Conservation (phyloP, 2,113 vertebrate species). For the Pachyramphus minor region DNA sequence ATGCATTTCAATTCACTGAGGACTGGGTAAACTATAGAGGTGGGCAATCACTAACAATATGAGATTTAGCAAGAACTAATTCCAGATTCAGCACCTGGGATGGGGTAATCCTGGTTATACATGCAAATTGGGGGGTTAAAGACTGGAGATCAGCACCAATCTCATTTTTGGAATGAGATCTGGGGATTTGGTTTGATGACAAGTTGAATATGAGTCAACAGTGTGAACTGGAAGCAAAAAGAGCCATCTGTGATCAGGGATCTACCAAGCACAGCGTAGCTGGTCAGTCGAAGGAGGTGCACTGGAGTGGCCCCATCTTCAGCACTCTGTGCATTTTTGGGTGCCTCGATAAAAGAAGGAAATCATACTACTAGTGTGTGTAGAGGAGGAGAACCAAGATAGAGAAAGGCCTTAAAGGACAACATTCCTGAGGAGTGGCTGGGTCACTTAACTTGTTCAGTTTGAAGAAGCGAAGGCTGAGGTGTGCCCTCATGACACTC, state of each 20-base stretch:
- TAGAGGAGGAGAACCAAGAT: background rate
- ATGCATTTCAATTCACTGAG: background rate
- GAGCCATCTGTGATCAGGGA: rapidly evolving
- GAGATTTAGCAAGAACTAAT: background rate
- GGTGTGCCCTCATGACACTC: background rate
- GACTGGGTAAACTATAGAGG: background rate
- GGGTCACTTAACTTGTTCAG: background rate
- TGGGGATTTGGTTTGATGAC: background rate
- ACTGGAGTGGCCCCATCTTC: background rate
- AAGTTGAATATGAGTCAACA: background rate
- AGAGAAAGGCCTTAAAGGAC: background rate
- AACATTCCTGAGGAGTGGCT: rapidly evolving
- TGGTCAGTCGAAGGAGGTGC: rapidly evolving
- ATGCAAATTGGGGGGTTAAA: background rate
- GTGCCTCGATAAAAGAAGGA: background rate
- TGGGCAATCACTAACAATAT: background rate
- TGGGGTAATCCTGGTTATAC: background rate
- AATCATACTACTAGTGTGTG: background rate
- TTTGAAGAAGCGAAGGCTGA: background rate
- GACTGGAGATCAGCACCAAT: background rate
- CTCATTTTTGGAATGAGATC: rapidly evolving
- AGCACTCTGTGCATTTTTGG: background rate
- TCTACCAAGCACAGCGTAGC: background rate
- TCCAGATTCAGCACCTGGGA: background rate
- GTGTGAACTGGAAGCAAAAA: background rate